Conservation (phyloP, 2,113 vertebrate species). For the Microcebus lehilahytsara region DNA sequence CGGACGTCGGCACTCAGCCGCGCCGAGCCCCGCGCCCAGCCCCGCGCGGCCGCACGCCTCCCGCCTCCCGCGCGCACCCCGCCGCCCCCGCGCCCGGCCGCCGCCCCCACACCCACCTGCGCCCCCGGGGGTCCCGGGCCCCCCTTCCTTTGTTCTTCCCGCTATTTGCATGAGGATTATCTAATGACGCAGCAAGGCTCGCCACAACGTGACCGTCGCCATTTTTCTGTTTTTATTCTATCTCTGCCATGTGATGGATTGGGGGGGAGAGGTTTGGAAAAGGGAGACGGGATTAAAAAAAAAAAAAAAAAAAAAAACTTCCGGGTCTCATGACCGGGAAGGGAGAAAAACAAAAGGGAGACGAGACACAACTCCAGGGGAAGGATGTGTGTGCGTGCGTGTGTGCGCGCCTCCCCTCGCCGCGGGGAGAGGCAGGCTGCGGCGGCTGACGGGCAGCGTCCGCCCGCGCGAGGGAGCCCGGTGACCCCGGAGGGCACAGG, state of each 20-base stretch:
- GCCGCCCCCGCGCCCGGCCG: neutral
- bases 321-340: constrained; percentile 81
- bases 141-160: constrained; percentile 75
- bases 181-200: constrained; percentile 93
- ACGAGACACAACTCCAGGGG: constrained; percentile 53
- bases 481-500: neutral
- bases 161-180: constrained; percentile 89
- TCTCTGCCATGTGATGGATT: constrained; percentile 91
- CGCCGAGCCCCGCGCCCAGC: neutral
- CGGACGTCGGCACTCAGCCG: neutral
- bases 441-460: neutral
- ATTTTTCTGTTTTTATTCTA: constrained; percentile 96
- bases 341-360: constrained; percentile 76
- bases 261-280: constrained; percentile 6
- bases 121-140: constrained; percentile 58
- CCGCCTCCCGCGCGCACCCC: neutral
- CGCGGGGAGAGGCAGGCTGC: neutral
- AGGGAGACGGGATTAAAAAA: constrained; percentile 55
- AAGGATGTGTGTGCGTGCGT: neutral
- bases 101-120: constrained; percentile 70
- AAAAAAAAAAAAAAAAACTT: constrained; percentile 81
- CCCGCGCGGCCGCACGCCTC: neutral
- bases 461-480: neutral
- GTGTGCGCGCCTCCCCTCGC: neutral
- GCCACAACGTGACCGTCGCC: constrained; percentile 94